Conservation (phyloP, 2,797 vertebrate species). For the Notoglanidium macrostoma region DNA sequence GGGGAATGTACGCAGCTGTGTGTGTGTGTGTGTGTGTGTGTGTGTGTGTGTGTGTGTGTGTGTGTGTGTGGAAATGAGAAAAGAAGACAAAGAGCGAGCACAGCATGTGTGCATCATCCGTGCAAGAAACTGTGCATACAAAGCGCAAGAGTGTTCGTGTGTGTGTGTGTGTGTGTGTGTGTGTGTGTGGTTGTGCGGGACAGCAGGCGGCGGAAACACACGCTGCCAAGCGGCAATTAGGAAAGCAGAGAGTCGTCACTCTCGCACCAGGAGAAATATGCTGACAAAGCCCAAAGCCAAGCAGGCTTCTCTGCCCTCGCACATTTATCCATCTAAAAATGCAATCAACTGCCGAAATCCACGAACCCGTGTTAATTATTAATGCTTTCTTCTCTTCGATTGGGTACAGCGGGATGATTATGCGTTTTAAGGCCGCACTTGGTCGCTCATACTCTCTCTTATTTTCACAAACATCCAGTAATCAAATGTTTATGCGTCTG, state of each 20-base stretch:
- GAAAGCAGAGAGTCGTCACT: conserved; percentile 48
- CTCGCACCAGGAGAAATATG: conserved; percentile 50
- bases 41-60: background rate
- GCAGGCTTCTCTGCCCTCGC: conserved; percentile 38
- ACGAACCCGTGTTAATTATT: conserved; percentile 53
- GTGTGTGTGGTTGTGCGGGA: conserved; percentile 32
- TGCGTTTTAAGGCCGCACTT: conserved; percentile 16
- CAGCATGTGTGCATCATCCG: conserved; percentile 39
- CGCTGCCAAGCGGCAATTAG: conserved; percentile 56
- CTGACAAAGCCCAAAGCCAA: conserved; percentile 41
- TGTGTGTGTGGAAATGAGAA: conserved; percentile 5
- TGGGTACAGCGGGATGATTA: conserved; percentile 31
- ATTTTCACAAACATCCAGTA: conserved; percentile 29
- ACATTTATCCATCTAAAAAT: conserved; percentile 50
- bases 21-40: conserved; percentile 12
- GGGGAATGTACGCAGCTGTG: background rate
- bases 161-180: conserved; percentile 12
- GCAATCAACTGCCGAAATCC: conserved; percentile 44
- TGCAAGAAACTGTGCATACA: conserved; percentile 30
- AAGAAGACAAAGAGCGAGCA: conserved; percentile 6
- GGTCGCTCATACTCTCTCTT: background rate
- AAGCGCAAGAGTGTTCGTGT: conserved; percentile 1
- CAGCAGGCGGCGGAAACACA: conserved; percentile 47
- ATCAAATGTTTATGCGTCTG: conserved; percentile 20
- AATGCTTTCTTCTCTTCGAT: conserved; percentile 46